phyloP scores from a whole-genome alignment of 2,888 invertebrate genomes.

The Drosophila meridionalis region DNA sequence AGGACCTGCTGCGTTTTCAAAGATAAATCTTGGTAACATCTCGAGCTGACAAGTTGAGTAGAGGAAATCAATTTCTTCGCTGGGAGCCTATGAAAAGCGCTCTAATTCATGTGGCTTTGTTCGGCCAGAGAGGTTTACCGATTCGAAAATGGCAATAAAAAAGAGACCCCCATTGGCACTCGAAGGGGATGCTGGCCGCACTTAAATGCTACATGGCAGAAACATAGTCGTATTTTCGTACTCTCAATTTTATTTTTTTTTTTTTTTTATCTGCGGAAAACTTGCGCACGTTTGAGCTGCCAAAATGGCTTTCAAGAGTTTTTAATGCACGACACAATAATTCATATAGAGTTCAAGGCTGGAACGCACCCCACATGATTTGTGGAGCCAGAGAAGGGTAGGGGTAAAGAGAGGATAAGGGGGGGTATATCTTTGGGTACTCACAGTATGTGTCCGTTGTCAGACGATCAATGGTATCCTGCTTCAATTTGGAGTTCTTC shows the following conservation, averaged over 20 bases:
- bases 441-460: conserved; percentile 97
- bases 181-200: conserved; percentile 8
- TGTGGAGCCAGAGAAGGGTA: conserved; percentile 18
- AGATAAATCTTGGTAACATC: not conserved
- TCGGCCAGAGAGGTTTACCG: not conserved
- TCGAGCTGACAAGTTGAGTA: not conserved
- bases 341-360: conserved; percentile 70
- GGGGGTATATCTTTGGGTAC: conserved; percentile 84
- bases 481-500: conserved; percentile 98
- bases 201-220: conserved; percentile 26
- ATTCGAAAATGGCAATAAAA: conserved; percentile 2
- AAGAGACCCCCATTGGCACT: not conserved
- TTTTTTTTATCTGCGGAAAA: conserved; percentile 31
- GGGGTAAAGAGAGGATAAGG: no score
- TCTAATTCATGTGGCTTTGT: not conserved
- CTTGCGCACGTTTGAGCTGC: conserved; percentile 62
- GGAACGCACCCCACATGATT: conserved; percentile 47
- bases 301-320: conserved; percentile 72
- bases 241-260: no score
- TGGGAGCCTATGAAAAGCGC: not conserved
- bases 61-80: not conserved
- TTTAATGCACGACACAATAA: conserved; percentile 55
- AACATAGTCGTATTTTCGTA: conserved; percentile 5
- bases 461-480: conserved; percentile 96
- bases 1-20: not conserved